Percentiles rank a stretch among this genome's conserved stretches.
These are phyloP conservation scores for Trachops cirrhosus DNA, from an alignment of 2,797 vertebrate species.

Conservation along the genomic window DNA sequence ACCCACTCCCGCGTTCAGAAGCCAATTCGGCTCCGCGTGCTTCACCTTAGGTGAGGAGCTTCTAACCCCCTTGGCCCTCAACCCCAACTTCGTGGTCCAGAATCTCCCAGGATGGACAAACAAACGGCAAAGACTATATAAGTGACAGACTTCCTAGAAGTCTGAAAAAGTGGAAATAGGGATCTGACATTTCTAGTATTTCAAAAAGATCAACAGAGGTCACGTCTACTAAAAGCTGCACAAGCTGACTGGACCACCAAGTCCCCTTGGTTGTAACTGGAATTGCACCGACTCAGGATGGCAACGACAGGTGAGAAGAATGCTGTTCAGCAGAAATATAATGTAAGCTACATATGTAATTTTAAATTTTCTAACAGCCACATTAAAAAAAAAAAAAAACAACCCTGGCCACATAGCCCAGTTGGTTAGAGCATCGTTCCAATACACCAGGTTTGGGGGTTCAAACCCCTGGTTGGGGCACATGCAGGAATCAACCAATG, in stretches of 20 bases:
- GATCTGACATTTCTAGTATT: neutral
- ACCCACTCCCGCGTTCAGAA: neutral
- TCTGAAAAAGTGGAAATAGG: neutral
- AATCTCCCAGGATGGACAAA: neutral
- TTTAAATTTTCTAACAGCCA: constrained; percentile 19
- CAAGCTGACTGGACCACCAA: neutral
- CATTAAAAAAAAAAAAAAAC: neutral
- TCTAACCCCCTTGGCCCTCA: neutral
- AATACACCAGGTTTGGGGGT: neutral
- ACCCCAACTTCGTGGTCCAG: neutral
- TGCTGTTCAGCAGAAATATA: neutral
- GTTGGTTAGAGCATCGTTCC: neutral
- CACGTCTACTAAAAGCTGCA: neutral
- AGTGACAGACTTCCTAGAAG: neutral
- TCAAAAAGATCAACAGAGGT: neutral
- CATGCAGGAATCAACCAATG: neutral
- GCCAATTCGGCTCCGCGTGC: neutral
- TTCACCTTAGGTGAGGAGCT: neutral
- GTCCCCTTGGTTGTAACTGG: neutral
- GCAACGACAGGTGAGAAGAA: neutral
- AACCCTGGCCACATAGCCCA: neutral
- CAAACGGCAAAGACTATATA: neutral
- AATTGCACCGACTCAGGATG: neutral
- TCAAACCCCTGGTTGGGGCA: neutral
- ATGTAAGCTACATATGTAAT: neutral